Evolutionary conservation across 2,888 invertebrate species (phyloP), one percentile per base, ranked within the genome.

Genomic region (Pimpla rufipes): DNA sequence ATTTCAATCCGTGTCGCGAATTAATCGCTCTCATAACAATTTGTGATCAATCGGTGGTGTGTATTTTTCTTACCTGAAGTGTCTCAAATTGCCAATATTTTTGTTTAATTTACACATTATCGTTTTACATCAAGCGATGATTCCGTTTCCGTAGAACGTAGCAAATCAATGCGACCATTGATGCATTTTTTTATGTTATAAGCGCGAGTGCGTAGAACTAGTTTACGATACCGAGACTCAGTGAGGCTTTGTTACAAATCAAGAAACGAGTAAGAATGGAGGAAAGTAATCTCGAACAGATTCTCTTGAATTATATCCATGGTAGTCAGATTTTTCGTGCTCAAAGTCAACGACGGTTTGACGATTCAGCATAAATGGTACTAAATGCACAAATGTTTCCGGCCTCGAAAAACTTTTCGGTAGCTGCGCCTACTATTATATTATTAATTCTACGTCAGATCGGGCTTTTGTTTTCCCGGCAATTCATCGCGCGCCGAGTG

Each of bases 331-430:
- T 40, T 16, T 57, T 42, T n/a, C 21, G 23, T 68, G 35, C 68
- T 52, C 23, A 59, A 71, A 57, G 10, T 57, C 35, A 29, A 21
- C 18, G 70, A 52, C 11, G 7, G 4, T 55, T 55, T 52, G 35
- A n/a, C n/a, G n/a, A n/a, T n/a, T n/a, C n/a, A n/a, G n/a, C n/a
- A n/a, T n/a, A n/a, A n/a, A n/a, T n/a, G 55, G 55, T 55, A 70
- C 70, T 70, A 70, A 37, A n/a, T 37, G 40, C 70, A 42, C 70
- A 70, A 57, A 70, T 18, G 40, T 68, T 18, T 68, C n/a, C 37
- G 52, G 50, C 68, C 57, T 57, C 57, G 11, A 1, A 5, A 18
- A 16, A 47, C 42, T 40, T 40, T 55, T 70, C 55, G 50, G 18
- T 52, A 70, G 40, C 10, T 55, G 18, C 21, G 52, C 11, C 23